Conservation (phyloP, 1,140 invertebrate genomes). For the Neodiprion lecontei region DNA sequence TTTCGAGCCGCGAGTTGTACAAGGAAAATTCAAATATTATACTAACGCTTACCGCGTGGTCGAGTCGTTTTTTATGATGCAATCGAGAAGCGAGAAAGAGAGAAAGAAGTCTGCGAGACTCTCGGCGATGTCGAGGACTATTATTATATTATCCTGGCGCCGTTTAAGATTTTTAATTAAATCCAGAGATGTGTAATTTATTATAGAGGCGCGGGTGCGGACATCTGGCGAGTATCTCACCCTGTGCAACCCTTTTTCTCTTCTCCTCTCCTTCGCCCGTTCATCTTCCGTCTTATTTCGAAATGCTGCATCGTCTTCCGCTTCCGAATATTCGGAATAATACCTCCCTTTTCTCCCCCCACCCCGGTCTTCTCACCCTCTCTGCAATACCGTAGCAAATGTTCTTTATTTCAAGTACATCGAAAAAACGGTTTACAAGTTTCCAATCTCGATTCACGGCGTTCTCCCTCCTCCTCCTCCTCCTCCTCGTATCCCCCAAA, state of each 20-base stretch:
- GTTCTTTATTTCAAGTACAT: too few species aligned
- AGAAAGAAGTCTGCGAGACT: too few species aligned
- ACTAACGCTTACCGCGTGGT: too few species aligned
- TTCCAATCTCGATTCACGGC: too few species aligned
- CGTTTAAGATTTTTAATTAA: conserved; percentile 24
- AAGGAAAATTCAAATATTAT: too few species aligned
- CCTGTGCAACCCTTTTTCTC: conserved; percentile 12
- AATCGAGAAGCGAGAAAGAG: too few species aligned
- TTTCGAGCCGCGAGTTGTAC: too few species aligned
- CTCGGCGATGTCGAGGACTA: neutral
- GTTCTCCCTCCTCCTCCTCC: too few species aligned
- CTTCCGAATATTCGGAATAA: conserved; percentile 13
- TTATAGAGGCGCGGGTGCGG: conserved; percentile 1
- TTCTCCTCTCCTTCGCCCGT: conserved; percentile 3
- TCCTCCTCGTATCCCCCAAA: too few species aligned
- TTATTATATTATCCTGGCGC: neutral
- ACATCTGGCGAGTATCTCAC: conserved; percentile 21
- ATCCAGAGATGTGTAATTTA: conserved; percentile 21
- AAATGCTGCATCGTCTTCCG: neutral
- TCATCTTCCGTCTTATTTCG: conserved; percentile 11
- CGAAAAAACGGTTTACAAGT: too few species aligned
- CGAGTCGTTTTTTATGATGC: too few species aligned
- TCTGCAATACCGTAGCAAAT: too few species aligned
- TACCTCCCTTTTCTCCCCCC: neutral
- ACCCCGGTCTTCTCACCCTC: neutral